Conservation (phyloP, 2,797 vertebrate genomes). For the Crax fasciolata region DNA sequence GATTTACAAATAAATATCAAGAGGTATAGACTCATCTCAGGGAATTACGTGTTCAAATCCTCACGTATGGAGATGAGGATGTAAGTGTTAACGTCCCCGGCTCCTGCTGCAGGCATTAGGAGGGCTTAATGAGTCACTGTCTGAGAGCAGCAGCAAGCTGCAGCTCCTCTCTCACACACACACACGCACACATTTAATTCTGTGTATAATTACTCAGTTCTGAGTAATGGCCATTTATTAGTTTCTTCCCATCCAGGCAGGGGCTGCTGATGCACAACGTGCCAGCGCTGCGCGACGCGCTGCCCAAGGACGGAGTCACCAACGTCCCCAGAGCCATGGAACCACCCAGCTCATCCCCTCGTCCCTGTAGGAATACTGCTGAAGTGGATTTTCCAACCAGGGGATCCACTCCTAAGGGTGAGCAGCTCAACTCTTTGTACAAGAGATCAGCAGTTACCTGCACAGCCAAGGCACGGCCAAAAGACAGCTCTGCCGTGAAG, state of each 20-base stretch:
- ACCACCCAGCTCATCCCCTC: background rate
- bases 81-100: slow-evolving; percentile 67
- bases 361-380: background rate
- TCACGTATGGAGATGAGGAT: slow-evolving; percentile 62
- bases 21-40: slow-evolving; percentile 77
- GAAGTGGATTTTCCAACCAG: slow-evolving; percentile 44
- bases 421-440: background rate
- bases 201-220: slow-evolving; percentile 56
- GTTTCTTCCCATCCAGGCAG: slow-evolving; percentile 22
- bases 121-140: slow-evolving; percentile 63
- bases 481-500: background rate
- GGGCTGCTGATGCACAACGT: background rate
- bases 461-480: background rate
- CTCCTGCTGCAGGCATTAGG: slow-evolving; percentile 57
- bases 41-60: slow-evolving; percentile 79
- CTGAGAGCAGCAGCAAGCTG: slow-evolving; percentile 61
- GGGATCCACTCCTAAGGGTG: background rate
- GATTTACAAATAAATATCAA: slow-evolving; percentile 83
- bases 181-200: slow-evolving; percentile 14
- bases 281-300: background rate
- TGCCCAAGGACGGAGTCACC: slow-evolving; percentile 11
- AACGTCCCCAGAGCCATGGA: background rate
- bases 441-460: background rate
- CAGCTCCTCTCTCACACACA: slow-evolving; percentile 31
- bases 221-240: slow-evolving; percentile 60